Evolutionary conservation across 2,797 vertebrate species (phyloP).

Genomic region (Gymnoscopelus microlampas): DNA sequence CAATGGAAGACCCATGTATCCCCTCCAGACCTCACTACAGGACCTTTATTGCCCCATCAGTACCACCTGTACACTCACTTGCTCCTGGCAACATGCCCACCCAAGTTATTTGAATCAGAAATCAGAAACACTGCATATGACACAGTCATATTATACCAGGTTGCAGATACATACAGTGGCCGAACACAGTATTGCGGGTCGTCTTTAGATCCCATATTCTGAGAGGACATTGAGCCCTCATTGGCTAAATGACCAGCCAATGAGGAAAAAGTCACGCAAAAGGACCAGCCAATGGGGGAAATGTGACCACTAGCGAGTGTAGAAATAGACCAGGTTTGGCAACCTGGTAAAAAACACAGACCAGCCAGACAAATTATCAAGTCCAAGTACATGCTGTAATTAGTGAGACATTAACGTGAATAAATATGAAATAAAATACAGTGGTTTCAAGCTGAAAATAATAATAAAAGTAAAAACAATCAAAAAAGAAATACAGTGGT

Average conservation of each 20-base stretch:
- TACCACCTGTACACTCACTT: conserved; percentile 59
- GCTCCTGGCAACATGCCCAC: conserved; percentile 57
- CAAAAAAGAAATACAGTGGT: conserved; percentile 8
- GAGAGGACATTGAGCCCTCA: too few relatives aligned
- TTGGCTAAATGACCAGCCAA: too few relatives aligned
- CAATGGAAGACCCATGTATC: conserved; percentile 70
- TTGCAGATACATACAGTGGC: too few relatives aligned
- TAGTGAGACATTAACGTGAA: conserved; percentile 62
- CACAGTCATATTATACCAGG: too few relatives aligned
- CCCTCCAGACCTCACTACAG: conserved; percentile 70
- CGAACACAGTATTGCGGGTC: too few relatives aligned
- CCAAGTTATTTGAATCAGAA: conserved; percentile 44
- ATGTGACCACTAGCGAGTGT: too few relatives aligned
- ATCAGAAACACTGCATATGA: conserved; percentile 30
- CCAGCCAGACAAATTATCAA: conserved; percentile 44
- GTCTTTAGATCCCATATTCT: too few relatives aligned
- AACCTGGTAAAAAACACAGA: conserved; percentile 49
- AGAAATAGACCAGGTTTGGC: too few relatives aligned
- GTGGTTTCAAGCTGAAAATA: conserved; percentile 46
- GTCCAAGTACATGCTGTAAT: conserved; percentile 68
- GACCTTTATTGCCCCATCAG: conserved; percentile 70
- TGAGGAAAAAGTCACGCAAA: too few relatives aligned
- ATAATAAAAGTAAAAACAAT: conserved; percentile 28
- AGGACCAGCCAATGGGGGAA: too few relatives aligned
- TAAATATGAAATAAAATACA: conserved; percentile 68